Base-by-base conservation (phyloP, 1,140 invertebrate genomes). In the Eriosoma lanigerum region DNA sequence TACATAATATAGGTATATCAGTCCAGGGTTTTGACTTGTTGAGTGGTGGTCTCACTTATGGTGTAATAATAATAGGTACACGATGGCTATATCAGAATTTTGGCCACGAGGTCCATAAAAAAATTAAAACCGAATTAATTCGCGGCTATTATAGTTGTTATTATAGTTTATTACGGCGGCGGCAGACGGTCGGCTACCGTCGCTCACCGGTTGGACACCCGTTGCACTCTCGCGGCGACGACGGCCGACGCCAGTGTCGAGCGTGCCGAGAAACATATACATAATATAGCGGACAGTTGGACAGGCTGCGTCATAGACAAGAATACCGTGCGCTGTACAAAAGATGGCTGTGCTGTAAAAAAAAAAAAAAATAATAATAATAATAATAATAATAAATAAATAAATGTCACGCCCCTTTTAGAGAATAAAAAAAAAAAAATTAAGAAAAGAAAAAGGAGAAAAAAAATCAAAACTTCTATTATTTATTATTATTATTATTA, bases 261-360 rank as follows among this genome's bases (percentile, higher is more conserved):
- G 46, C 21, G 24, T 46, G 68, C 68, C 48, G 68, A 72, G 24
- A 24, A 72, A 52, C 19, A 50, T n/a, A 24, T 52, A 52, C 19
- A 50, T n/a, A 52, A 8, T 48, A 29, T 78, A 46, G n/a, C 54
- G 54, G 75, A 78, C 75, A 78, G 75, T 78, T 78, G 75, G 75
- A 60, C 75, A 78, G 75, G 75, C 75, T 78, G 75, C 56, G n/a
- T n/a, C n/a, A n/a, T n/a, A n/a, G n/a, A n/a, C n/a, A n/a, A n/a
- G n/a, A n/a, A n/a, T n/a, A n/a, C n/a, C n/a, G 54, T 78, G 38
- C 75, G 75, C 75, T 56, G 56, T 78, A 78, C 75, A 78, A 62
- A 78, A 78, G 75, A 78, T 78, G 75, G 75, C 75, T 78, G 75
- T 78, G 75, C 38, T 78, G 75, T 78, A 78, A 78, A 78, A 56